These are phyloP conservation scores for Sciaenops ocellatus DNA, from an alignment of 2,797 vertebrate genomes.

Conservation along the genomic window DNA sequence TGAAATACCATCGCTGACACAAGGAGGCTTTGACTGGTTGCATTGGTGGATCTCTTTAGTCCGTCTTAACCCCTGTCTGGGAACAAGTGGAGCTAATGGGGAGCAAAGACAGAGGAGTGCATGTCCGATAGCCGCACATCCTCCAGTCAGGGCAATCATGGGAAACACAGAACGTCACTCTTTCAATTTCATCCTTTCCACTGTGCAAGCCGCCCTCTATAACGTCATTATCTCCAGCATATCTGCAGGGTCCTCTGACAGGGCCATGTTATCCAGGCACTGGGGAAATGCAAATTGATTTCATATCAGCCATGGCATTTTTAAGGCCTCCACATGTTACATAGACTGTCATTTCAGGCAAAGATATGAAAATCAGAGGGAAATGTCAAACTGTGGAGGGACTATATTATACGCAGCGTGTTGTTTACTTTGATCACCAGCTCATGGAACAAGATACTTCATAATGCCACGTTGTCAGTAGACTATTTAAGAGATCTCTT, in stretches of 20 bases:
- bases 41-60: constrained; percentile 83
- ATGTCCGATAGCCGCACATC: constrained; percentile 77
- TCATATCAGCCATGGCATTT: constrained; percentile 89
- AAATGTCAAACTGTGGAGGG: constrained; percentile 85
- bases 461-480: constrained; percentile 75
- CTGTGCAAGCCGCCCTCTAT: constrained; percentile 76
- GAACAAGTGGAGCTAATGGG: constrained; percentile 87
- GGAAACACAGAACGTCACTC: constrained; percentile 86
- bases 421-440: constrained; percentile 83
- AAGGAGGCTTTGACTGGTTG: constrained; percentile 74
- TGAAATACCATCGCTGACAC: constrained; percentile 81
- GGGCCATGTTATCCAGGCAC: constrained; percentile 84
- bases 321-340: constrained; percentile 84
- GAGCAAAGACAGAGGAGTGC: constrained; percentile 80
- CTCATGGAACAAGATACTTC: constrained; percentile 78
- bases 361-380: constrained; percentile 85
- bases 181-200: constrained; percentile 85
- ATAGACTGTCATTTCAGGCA: constrained; percentile 85
- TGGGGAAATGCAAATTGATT: constrained; percentile 90
- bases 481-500: constrained; percentile 64
- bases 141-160: constrained; percentile 84
- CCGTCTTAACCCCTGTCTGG: constrained; percentile 84
- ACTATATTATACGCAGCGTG: constrained; percentile 74
- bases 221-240: constrained; percentile 87
- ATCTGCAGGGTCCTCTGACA: constrained; percentile 87